Evolutionary conservation across 2,797 vertebrate species (phyloP).

Genomic region (Hypotaenidia okinawae): DNA sequence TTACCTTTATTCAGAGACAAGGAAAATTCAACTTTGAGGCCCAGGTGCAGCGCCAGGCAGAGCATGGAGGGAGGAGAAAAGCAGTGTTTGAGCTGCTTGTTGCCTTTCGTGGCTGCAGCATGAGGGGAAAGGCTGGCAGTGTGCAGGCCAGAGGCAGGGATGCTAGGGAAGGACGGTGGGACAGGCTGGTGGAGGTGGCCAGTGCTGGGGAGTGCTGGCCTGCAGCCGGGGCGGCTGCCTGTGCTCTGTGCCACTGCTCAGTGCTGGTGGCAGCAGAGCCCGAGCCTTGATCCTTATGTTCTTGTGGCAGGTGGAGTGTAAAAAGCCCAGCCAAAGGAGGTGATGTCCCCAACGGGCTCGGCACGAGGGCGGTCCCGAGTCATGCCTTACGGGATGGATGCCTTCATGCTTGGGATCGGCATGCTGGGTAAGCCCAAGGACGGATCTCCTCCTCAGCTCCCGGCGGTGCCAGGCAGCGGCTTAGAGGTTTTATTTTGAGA

Average conservation of each 20-base stretch:
- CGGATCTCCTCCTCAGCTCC: background rate
- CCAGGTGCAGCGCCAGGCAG: background rate
- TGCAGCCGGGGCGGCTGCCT: background rate
- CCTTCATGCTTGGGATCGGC: slow-evolving; percentile 99
- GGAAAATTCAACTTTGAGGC: background rate
- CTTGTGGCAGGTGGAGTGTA: slow-evolving; percentile 93
- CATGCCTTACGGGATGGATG: slow-evolving; percentile 99
- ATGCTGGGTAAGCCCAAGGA: slow-evolving; percentile 90
- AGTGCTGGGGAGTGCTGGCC: background rate
- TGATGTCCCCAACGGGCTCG: slow-evolving; percentile 98
- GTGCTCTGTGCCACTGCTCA: background rate
- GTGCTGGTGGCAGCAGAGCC: background rate
- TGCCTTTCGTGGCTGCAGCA: background rate
- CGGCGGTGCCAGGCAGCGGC: slow-evolving; percentile 36
- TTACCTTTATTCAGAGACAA: background rate
- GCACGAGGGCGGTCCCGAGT: slow-evolving; percentile 96
- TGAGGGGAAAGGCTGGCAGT: background rate
- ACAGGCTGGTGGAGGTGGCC: rapidly evolving
- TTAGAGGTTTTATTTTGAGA: background rate
- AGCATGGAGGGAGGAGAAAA: background rate
- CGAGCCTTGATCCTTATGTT: slow-evolving; percentile 42
- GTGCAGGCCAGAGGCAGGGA: background rate
- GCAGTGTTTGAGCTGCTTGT: background rate
- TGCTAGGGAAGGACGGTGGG: rapidly evolving
- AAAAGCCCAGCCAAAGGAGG: slow-evolving; percentile 99